Conservation (phyloP, 2,113 vertebrate species). For the Marcusenius ussheri region DNA sequence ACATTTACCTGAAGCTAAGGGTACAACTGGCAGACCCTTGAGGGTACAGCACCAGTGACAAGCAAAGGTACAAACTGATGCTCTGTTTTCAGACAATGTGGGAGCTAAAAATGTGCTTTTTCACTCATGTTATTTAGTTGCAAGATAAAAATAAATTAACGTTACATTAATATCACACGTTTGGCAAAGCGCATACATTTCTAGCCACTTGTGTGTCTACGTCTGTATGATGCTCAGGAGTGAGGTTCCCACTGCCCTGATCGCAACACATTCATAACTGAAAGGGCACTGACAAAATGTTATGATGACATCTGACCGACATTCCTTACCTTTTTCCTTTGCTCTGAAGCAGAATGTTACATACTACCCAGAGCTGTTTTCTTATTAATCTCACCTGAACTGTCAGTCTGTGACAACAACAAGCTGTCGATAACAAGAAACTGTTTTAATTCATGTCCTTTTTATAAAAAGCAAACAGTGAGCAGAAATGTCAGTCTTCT, state of each 20-base stretch:
- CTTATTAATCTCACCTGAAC: conserved; percentile 50
- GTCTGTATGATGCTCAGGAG: background rate
- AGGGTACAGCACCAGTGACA: background rate
- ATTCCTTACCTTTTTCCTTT: conserved; percentile 49
- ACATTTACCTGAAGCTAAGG: background rate
- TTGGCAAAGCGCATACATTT: background rate
- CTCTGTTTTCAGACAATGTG: background rate
- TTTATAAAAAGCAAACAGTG: conserved; percentile 59
- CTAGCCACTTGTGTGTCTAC: background rate
- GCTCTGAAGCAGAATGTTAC: conserved; percentile 41
- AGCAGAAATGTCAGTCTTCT: conserved; percentile 60
- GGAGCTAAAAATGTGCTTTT: background rate
- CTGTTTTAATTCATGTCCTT: conserved; percentile 73
- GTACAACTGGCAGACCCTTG: background rate
- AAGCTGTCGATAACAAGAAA: conserved; percentile 67
- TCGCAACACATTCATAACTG: background rate
- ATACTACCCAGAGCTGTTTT: conserved; percentile 47
- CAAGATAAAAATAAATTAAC: background rate
- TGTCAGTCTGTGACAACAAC: conserved; percentile 56
- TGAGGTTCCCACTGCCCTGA: background rate
- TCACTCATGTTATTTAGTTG: background rate
- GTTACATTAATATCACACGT: background rate
- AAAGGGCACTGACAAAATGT: conserved; percentile 35
- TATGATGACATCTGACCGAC: conserved; percentile 52
- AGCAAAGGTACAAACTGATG: background rate